Evolutionary conservation across 2,888 invertebrate species (phyloP).

Genomic region (Listrodromus nycthemerus): DNA sequence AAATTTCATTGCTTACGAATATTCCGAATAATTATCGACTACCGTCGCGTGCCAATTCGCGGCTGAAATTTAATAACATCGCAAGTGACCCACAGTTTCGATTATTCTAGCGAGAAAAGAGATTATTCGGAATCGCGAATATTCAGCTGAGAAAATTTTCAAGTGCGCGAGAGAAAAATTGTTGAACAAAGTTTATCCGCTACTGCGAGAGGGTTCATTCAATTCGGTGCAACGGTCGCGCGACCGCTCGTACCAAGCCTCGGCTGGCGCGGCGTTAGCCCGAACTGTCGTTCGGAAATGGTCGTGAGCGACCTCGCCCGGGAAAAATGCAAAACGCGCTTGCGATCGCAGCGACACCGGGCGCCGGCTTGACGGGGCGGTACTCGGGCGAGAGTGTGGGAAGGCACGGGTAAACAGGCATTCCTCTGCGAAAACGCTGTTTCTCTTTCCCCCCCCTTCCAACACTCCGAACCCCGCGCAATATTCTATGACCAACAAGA

Average conservation of each 20-base stretch:
- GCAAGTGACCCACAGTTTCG: not conserved
- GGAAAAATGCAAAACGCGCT: slow-evolving; percentile 54
- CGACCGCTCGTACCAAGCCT: not conserved
- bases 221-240: slow-evolving; percentile 19
- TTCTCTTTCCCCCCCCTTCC: slow-evolving; percentile 55
- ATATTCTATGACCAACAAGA: slow-evolving; percentile 56
- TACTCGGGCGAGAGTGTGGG: slow-evolving; percentile 33
- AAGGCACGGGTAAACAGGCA: slow-evolving; percentile 64
- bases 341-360: slow-evolving; percentile 63
- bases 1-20: too few relatives aligned
- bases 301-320: slow-evolving; percentile 48
- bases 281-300: not conserved
- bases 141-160: not conserved
- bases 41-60: not conserved
- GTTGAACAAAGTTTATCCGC: not conserved
- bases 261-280: slow-evolving; percentile 47
- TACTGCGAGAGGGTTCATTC: slow-evolving; percentile 32
- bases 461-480: slow-evolving; percentile 41
- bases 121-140: not conserved
- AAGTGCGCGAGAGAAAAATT: slow-evolving; percentile 30
- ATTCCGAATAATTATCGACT: too few relatives aligned
- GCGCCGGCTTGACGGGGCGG: slow-evolving; percentile 71
- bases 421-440: slow-evolving; percentile 37
- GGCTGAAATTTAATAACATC: not conserved
- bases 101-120: not conserved